These are phyloP conservation scores for Archegozetes longisetosus DNA, from an alignment of 1,140 invertebrate species.

Conservation along the genomic window DNA sequence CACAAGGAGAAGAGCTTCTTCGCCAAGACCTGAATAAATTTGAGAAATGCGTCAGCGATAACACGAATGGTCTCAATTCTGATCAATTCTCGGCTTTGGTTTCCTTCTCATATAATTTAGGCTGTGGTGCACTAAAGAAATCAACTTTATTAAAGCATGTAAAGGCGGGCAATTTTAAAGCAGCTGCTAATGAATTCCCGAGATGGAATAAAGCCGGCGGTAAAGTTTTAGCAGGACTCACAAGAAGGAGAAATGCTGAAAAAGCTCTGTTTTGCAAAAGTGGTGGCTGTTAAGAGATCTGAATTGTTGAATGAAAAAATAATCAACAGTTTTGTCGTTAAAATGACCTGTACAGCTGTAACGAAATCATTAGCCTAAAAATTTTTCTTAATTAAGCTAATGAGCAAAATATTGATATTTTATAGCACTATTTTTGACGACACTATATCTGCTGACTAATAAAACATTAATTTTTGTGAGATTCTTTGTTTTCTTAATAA, in stretches of 20 bases:
- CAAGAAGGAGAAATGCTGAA: not conserved
- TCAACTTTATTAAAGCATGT: not conserved
- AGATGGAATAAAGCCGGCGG: constrained; percentile 1
- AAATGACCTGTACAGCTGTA: no score
- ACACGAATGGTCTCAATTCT: not conserved
- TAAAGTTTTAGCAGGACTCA: not conserved
- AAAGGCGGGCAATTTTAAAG: not conserved
- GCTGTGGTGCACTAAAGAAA: not conserved
- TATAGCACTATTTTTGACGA: no score
- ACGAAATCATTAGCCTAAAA: no score
- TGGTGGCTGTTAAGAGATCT: constrained; percentile 5
- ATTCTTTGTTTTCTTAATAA: no score
- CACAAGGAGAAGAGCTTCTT: not conserved
- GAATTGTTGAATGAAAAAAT: no score
- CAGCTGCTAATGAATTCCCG: constrained; percentile 1
- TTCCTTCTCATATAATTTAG: constrained; percentile 5
- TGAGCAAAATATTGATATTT: no score
- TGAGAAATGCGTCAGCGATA: constrained; percentile 4
- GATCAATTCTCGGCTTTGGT: constrained; percentile 9
- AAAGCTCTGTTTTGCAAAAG: constrained; percentile 5
- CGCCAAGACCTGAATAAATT: not conserved
- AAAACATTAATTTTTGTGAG: no score
- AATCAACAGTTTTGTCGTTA: no score
- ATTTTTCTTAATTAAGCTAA: no score
- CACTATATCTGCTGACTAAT: no score